phyloP scores from a whole-genome alignment of 2,888 invertebrate species.

The Leucophenga maculata region DNA sequence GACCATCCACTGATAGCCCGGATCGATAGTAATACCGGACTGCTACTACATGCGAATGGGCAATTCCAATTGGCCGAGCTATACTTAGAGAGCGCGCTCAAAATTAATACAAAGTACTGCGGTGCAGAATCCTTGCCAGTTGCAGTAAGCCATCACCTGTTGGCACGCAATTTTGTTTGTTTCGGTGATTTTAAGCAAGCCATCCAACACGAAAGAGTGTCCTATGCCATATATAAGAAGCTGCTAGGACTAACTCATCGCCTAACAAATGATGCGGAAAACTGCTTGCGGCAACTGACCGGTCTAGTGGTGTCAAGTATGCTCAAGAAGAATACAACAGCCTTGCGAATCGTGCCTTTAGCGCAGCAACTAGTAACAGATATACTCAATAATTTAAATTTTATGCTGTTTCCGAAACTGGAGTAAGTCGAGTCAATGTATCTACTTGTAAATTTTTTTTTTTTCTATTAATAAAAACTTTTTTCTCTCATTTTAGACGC shows the following conservation, averaged over 20 bases:
- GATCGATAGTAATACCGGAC: constrained; percentile 96
- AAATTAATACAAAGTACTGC: constrained; percentile 88
- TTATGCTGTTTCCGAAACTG: constrained; percentile 96
- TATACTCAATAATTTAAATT: constrained; percentile 97
- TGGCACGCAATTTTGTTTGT: constrained; percentile 95
- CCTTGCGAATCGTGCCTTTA: constrained; percentile 84
- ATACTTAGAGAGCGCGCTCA: constrained; percentile 93
- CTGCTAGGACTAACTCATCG: constrained; percentile 95
- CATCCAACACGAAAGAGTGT: constrained; percentile 95
- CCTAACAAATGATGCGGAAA: constrained; percentile 95
- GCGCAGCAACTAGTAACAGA: constrained; percentile 97
- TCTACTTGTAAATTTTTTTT: too few relatives aligned
- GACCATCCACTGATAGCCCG: constrained; percentile 97
- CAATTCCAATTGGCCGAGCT: constrained; percentile 95
- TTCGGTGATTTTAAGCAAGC: constrained; percentile 97
- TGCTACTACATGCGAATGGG: constrained; percentile 96
- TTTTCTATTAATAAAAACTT: too few relatives aligned
- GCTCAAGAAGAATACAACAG: constrained; percentile 73
- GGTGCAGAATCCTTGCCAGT: constrained; percentile 93
- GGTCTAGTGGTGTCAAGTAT: too few relatives aligned
- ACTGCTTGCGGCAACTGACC: constrained; percentile 89
- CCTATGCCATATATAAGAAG: constrained; percentile 94
- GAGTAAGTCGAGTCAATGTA: constrained; percentile 75
- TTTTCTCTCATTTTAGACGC: too few relatives aligned
- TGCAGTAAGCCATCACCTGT: constrained; percentile 93